Conservation (phyloP, 2,888 invertebrate genomes). For the Heteromurus nitidus region DNA sequence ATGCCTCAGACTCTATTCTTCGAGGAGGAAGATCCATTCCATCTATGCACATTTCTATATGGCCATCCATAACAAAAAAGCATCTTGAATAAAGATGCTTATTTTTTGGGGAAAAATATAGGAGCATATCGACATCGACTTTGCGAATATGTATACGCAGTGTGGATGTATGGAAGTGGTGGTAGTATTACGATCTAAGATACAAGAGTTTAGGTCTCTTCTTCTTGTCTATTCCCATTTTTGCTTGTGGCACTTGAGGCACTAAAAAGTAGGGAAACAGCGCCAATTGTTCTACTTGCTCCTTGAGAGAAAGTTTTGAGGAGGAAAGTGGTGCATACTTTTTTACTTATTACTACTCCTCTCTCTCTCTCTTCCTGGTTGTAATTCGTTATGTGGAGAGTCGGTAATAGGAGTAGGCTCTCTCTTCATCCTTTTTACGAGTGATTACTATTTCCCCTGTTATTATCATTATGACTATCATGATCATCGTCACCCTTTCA, state of each 20-base stretch:
- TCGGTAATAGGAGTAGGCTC: background rate
- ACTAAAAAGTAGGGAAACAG: background rate
- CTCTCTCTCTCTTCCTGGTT: too few species aligned
- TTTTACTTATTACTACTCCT: too few species aligned
- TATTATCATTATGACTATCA: constrained; percentile 40
- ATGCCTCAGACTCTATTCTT: background rate
- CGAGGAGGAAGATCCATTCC: background rate
- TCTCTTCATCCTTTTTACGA: constrained; percentile 30
- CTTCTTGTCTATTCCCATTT: too few species aligned
- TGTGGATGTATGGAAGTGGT: too few species aligned
- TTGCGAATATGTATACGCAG: constrained; percentile 1
- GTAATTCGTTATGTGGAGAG: too few species aligned
- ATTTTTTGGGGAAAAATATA: background rate
- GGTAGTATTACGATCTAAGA: too few species aligned
- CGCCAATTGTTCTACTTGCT: constrained; percentile 5
- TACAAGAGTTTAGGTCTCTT: too few species aligned
- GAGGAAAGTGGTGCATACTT: background rate
- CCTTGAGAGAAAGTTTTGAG: background rate
- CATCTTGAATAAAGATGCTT: too few species aligned
- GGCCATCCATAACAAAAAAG: too few species aligned
- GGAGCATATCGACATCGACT: background rate
- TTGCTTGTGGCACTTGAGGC: background rate
- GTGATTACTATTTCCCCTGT: constrained; percentile 42
- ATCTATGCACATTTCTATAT: too few species aligned
- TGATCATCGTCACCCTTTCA: constrained; percentile 44